Evolutionary conservation across 1,140 invertebrate species (phyloP).

Genomic region (Leptonema lineaticorne): DNA sequence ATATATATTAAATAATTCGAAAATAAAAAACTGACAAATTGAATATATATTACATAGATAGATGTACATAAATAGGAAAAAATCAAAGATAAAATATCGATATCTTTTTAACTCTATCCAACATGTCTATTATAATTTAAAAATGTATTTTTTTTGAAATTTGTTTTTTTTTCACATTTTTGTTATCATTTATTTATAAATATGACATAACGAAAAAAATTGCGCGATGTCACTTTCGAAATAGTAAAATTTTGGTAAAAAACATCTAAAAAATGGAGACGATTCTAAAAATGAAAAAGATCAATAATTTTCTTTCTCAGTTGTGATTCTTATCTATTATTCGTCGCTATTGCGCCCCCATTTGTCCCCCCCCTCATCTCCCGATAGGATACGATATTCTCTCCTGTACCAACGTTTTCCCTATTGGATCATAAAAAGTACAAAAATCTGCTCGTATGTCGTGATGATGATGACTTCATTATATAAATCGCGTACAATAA

Average conservation of each 20-base stretch:
- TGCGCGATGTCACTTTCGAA: not conserved
- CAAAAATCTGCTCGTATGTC: not conserved
- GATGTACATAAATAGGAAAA: slow-evolving; percentile 5
- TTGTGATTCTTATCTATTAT: too few relatives aligned
- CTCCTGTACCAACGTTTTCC: too few relatives aligned
- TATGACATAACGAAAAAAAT: not conserved
- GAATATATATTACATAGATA: too few relatives aligned
- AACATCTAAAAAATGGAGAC: slow-evolving; percentile 12
- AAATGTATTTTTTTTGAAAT: slow-evolving; percentile 21
- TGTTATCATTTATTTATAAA: too few relatives aligned
- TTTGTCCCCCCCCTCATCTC: too few relatives aligned
- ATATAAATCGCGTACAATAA: too few relatives aligned
- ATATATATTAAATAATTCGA: too few relatives aligned
- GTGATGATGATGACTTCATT: slow-evolving; percentile 7
- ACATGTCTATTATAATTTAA: slow-evolving; percentile 19
- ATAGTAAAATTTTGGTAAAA: not conserved
- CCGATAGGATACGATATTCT: too few relatives aligned
- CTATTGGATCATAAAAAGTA: not conserved
- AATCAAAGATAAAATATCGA: slow-evolving; percentile 16
- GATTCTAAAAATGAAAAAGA: slow-evolving; percentile 1
- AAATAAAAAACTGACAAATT: too few relatives aligned
- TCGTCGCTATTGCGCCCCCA: too few relatives aligned
- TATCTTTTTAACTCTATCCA: slow-evolving; percentile 19
- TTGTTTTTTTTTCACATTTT: too few relatives aligned
- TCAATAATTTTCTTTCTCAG: too few relatives aligned